phyloP scores from a whole-genome alignment of 2,113 vertebrate genomes.

The Eleginops maclovinus region DNA sequence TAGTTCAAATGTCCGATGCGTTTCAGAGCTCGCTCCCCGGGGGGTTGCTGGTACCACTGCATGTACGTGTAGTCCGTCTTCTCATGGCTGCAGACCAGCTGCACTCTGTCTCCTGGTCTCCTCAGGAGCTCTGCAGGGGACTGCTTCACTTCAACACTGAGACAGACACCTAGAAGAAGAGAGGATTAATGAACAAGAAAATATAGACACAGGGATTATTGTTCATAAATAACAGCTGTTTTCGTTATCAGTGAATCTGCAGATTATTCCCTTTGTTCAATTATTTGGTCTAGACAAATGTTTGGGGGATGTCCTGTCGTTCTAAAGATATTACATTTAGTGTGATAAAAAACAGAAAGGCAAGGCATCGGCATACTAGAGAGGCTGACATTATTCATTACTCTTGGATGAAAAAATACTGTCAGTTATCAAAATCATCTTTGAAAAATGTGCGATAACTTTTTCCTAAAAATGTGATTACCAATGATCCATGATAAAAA shows the following conservation, averaged over 20 bases:
- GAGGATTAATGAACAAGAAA: background rate
- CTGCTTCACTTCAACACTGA: slow-evolving; percentile 32
- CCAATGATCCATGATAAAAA: slow-evolving; percentile 16
- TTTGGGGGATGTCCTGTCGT: no score
- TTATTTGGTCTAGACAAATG: no score
- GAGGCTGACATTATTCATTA: no score
- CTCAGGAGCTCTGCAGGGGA: slow-evolving; percentile 25
- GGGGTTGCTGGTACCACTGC: slow-evolving; percentile 52
- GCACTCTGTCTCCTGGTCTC: slow-evolving; percentile 22
- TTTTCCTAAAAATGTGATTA: slow-evolving; percentile 1
- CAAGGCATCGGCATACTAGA: no score
- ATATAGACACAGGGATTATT: background rate
- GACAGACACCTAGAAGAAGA: slow-evolving; percentile 16
- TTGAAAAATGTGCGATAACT: no score
- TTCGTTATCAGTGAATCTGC: no score
- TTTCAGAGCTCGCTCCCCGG: slow-evolving; percentile 27
- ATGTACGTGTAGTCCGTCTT: slow-evolving; percentile 11
- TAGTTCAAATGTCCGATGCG: slow-evolving; percentile 45
- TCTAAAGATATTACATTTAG: no score
- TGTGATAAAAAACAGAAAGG: no score
- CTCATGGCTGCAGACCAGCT: slow-evolving; percentile 51
- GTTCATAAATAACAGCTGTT: no score
- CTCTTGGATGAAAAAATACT: no score
- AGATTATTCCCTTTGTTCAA: no score
- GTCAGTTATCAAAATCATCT: no score